Evolutionary conservation across 2,888 invertebrate species (phyloP), one percentile per base, ranked within the genome.

Genomic region (Anoplius nigerrimus): DNA sequence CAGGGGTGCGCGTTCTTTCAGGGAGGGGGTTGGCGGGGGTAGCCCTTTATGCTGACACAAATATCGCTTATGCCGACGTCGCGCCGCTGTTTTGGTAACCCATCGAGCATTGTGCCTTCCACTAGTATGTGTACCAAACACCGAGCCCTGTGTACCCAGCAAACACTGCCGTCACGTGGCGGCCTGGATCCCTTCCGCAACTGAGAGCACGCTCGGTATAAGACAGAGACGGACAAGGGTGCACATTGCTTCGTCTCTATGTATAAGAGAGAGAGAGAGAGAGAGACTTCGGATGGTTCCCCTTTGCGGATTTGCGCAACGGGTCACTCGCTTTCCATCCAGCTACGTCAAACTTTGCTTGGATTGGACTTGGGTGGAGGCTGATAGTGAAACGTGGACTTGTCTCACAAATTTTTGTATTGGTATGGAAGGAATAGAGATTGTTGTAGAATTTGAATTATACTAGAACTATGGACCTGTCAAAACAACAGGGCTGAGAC

Each of bases 1-100:
- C 48, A n/a, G 16, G 48, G 48, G 34, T 34, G 11, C 11, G 34
- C 34, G 34, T 34, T 13, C 11, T 34, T 34, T 18, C 11, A 48
- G 48, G 48, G 18, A 16, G 18, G 13, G 42, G 42, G 6, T 6
- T 18, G 48, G 48, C 79, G 69, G 81, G 84, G 83, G n/a, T n/a
- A 83, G 82, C 81, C 84, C 86, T 88, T 88, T 88, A 86, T 86
- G 87, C 85, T 84, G 88, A 87, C 88, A 88, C 87, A 88, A 88
- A 88, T 88, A 88, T 88, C 88, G 88, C 84, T 88, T 87, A 86
- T 88, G 84, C 82, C 75, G 82, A 83, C 86, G 79, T 82, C 81
- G 86, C 82, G 86, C 80, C 87, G 84, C 84, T 88, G 87, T 88
- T 88, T 88, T 88, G 87, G 87, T 83, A 88, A 87, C 87, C 88